Evolutionary conservation across 2,113 vertebrate species (phyloP), one percentile per base, ranked within the genome.

Genomic region (Mormoops blainvillei): DNA sequence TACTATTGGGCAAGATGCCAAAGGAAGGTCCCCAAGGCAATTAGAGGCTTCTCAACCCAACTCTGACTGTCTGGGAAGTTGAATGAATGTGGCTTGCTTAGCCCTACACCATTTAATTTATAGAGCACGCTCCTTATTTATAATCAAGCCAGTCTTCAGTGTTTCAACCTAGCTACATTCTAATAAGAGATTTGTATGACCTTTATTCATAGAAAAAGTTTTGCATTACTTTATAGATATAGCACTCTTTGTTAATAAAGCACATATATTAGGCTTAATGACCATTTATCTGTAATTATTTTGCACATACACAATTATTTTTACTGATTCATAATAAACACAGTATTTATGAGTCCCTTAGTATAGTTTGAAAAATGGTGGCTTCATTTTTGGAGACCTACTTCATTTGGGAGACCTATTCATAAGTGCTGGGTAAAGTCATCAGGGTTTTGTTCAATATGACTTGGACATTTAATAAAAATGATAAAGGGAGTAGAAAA

Each of bases 51-150:
- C 98, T 98, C 97, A 98, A 98, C 98, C 98, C 97, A 98, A 98
- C 98, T 98, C 98, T 98, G 98, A 98, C 98, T 99, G 98, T 98
- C 98, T 98, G 95, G 94, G 89, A 99, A 98, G 96, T 96, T 96
- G 98, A 98, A 98, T 97, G 97, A 97, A 98, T 95, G 94, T 97
- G 98, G 97, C 95, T 98, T 98, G 97, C 98, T 99, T 99, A 98
- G 98, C 98, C 97, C 98, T 98, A 85, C 90, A 94, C 94, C 97
- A 97, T 98, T 98, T 98, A 98, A 98, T 98, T 96, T 95, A 98
- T 98, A 98, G 97, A 98, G 97, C 97, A 96, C 97, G 93, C 87
- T 97, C 94, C 97, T 97, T 97, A 71, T 98, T 98, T 99, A 98
- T 97, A 99, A 99, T 99, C 98, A 98, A 98, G 97, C 54, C 56